Percentiles rank a stretch among this genome's conserved stretches.
Conservation (phyloP, 2,797 vertebrate species). For the Petrocephalus sullivani region DNA sequence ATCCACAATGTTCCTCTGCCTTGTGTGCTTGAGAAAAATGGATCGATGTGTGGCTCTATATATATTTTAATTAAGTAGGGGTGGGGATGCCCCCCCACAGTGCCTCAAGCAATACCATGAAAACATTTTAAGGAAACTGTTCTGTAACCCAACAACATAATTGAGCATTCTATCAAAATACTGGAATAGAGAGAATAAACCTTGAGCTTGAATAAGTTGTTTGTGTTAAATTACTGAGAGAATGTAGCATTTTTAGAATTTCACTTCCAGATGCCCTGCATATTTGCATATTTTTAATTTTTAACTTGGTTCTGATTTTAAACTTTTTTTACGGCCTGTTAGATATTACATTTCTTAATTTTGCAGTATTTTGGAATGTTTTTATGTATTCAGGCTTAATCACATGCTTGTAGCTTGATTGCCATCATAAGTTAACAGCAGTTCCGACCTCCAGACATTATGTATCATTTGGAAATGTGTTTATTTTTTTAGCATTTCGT, state of each 20-base stretch:
- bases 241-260: background rate
- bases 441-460: background rate
- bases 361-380: background rate
- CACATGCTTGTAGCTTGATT: background rate
- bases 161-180: background rate
- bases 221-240: background rate
- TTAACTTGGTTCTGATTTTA: background rate
- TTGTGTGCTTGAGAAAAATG: background rate
- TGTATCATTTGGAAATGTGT: background rate
- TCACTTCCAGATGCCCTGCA: background rate
- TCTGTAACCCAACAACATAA: background rate
- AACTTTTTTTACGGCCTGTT: background rate
- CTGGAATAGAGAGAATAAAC: background rate
- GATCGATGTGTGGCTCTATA: background rate
- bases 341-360: background rate
- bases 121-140: background rate
- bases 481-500: background rate
- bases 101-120: background rate
- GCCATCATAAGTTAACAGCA: background rate
- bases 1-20: background rate
- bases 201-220: too few species aligned
- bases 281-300: background rate
- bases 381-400: background rate
- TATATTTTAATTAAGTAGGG: background rate
- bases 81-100: background rate